Percentiles rank a stretch among this genome's conserved stretches.
These are phyloP conservation scores for Collichthys lucidus DNA, from an alignment of 2,113 vertebrate genomes.

Conservation along the genomic window DNA sequence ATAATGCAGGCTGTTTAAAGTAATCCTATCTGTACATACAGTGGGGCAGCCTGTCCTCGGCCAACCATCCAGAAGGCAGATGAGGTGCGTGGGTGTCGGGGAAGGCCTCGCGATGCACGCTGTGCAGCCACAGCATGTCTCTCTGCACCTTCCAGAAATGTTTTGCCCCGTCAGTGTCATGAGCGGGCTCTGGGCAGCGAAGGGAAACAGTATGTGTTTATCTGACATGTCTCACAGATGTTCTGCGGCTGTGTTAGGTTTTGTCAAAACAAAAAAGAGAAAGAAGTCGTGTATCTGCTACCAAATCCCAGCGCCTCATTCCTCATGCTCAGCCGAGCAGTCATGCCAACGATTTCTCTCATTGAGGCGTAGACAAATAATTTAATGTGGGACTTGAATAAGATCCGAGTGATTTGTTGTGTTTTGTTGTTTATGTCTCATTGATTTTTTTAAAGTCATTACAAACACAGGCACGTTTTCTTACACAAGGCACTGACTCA, in stretches of 20 bases:
- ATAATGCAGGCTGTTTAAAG: conserved; percentile 56
- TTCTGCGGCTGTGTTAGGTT: neutral
- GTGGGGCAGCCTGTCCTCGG: conserved; percentile 25
- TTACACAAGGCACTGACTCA: conserved; percentile 25
- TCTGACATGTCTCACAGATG: neutral
- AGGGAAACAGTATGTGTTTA: conserved; percentile 9
- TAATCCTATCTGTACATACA: conserved; percentile 48
- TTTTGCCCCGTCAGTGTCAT: neutral
- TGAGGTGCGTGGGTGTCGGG: conserved; percentile 14
- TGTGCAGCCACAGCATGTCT: neutral
- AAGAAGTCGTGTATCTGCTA: neutral
- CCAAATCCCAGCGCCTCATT: neutral
- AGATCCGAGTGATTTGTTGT: conserved; percentile 33
- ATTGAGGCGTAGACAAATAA: conserved; percentile 11
- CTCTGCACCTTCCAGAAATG: neutral
- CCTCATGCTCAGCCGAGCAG: conserved; percentile 11
- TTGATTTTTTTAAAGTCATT: conserved; percentile 39
- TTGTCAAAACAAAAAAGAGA: neutral
- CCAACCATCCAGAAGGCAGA: conserved; percentile 31
- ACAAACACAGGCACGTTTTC: conserved; percentile 23
- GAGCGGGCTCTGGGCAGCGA: neutral
- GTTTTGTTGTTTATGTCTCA: conserved; percentile 13
- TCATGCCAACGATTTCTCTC: neutral
- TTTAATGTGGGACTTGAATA: neutral
- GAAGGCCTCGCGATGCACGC: conserved; percentile 32